A percentile compares a stretch with the other conserved stretches of the same genome.
These are phyloP conservation scores for Stenolophus ochropezus DNA, from an alignment of 2,888 invertebrate species.

Conservation along the genomic window DNA sequence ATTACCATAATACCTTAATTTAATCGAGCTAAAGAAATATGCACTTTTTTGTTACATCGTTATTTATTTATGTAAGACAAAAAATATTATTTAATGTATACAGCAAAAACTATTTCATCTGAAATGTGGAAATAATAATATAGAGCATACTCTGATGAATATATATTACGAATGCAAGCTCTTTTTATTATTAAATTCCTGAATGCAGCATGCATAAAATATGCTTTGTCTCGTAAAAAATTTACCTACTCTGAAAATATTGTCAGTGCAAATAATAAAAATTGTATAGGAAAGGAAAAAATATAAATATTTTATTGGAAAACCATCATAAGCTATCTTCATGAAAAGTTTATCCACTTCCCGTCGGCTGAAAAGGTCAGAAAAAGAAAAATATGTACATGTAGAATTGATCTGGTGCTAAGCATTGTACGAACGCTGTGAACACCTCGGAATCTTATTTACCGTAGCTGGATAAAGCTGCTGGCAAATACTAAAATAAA, in stretches of 20 bases:
- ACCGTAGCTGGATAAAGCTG: not conserved
- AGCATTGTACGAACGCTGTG: not conserved
- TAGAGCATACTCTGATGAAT: not conserved
- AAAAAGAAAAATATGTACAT: slow-evolving; percentile 28
- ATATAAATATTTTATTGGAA: slow-evolving; percentile 32
- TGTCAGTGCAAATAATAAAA: not conserved
- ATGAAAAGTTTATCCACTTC: slow-evolving; percentile 24
- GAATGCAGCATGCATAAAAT: not conserved
- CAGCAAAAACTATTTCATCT: too few species aligned
- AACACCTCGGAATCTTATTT: slow-evolving; percentile 16
- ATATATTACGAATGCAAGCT: not conserved
- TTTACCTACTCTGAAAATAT: not conserved
- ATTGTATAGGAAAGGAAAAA: not conserved
- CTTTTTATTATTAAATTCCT: not conserved
- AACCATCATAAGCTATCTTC: slow-evolving; percentile 3
- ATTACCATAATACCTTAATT: too few species aligned
- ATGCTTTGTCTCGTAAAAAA: not conserved
- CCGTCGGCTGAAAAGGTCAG: not conserved
- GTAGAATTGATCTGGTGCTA: slow-evolving; percentile 15
- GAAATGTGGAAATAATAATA: too few species aligned
- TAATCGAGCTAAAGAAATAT: too few species aligned
- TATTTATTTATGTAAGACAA: too few species aligned
- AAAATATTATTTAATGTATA: too few species aligned
- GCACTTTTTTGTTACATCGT: too few species aligned
- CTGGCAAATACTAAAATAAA: slow-evolving; percentile 10